Evolutionary conservation across 2,113 vertebrate species (phyloP).

Genomic region (Ameiurus melas): DNA sequence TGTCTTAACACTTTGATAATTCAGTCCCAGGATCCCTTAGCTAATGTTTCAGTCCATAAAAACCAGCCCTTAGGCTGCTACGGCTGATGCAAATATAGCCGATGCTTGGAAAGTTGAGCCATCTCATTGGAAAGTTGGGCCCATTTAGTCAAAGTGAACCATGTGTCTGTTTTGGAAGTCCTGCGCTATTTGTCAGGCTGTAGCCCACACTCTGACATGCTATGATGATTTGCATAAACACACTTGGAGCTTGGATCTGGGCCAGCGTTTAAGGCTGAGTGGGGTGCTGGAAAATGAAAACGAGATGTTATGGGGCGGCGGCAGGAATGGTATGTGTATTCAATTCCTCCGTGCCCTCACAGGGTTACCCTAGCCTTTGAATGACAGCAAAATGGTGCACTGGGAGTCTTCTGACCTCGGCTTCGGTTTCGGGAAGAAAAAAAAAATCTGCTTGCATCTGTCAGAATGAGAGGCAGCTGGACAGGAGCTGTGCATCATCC

Average conservation of each 20-base stretch:
- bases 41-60: constrained; percentile 74
- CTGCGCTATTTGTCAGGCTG: constrained; percentile 59
- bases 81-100: constrained; percentile 73
- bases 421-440: constrained; percentile 65
- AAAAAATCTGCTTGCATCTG: constrained; percentile 77
- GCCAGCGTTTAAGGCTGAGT: constrained; percentile 20
- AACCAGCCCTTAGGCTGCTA: constrained; percentile 65
- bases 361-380: constrained; percentile 71
- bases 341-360: constrained; percentile 38
- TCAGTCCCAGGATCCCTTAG: constrained; percentile 65
- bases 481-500: constrained; percentile 67
- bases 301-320: constrained; percentile 10
- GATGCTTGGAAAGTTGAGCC: constrained; percentile 69
- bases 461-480: constrained; percentile 61
- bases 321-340: constrained; percentile 39
- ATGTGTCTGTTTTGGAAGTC: constrained; percentile 71
- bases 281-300: constrained; percentile 17
- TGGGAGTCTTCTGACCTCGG: constrained; percentile 65
- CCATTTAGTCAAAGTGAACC: constrained; percentile 81
- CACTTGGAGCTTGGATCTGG: constrained; percentile 59
- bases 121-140: constrained; percentile 74
- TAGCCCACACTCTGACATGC: constrained; percentile 67
- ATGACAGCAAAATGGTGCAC: constrained; percentile 66
- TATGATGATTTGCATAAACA: constrained; percentile 75
- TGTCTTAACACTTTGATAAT: constrained; percentile 39